Base-by-base conservation (phyloP, 2,113 vertebrate genomes). In the Lampris megalopsis region DNA sequence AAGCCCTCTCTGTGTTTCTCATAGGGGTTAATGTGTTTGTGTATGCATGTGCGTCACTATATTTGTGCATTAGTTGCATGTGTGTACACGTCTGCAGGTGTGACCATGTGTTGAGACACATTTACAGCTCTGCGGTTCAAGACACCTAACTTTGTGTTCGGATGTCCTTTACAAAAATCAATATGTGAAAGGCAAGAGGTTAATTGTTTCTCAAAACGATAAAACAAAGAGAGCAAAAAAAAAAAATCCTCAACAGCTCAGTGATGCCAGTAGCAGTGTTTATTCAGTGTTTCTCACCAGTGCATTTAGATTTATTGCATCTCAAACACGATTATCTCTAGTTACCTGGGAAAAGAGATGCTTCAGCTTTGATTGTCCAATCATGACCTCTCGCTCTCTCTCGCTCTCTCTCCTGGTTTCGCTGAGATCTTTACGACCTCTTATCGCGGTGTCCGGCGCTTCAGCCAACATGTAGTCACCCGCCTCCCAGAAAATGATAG, bases 371-470 rank as follows among this genome's bases (percentile, higher is more conserved):
- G 87, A 80, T 86, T 81, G 86, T 89, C 90, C 94, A 90, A 88
- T 94, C 92, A 94, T 90, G 91, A 90, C 92, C 92, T 91, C 84
- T 75, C 92, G 90, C 94, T 95, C 91, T 93, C 93, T 92, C 95
- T 93, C 91, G 93, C 92, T 92, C 90, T 92, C 93, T 91, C 89
- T 82, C 91, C 90, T 94, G 89, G 69, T 82, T 73, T 70, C 75
- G 6, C 91, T 89, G 85, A 94, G 89, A 81, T 88, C 90, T 97
- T 96, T 97, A 97, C 93, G 93, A 93, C 94, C 92, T 88, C 93
- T 88, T 93, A 94, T 94, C 91, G 91, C 93, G 86, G 93, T 85
- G 92, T 92, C 92, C 92, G 11, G 95, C 90, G 88, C 86, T 75
- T 93, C 92, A 91, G 92, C 92, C 92, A 92, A 95, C 95, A 93